These are phyloP conservation scores for Epirrita christyi DNA, from an alignment of 2,888 invertebrate genomes.

Conservation along the genomic window DNA sequence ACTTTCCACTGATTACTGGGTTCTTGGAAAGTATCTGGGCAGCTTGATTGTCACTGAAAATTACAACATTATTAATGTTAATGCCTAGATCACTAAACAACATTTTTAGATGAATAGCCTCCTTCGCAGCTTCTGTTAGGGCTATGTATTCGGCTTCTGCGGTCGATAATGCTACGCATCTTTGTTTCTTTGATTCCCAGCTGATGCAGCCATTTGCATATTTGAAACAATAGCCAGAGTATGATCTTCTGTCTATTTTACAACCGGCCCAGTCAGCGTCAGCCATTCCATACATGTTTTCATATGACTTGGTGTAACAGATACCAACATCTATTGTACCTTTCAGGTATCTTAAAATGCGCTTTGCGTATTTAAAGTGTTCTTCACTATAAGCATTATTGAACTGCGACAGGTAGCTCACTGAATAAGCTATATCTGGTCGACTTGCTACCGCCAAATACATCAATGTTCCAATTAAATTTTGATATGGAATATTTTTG, in stretches of 20 bases:
- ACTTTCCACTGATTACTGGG: not conserved
- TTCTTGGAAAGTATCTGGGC: not conserved
- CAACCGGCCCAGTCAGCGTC: no score
- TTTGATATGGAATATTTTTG: not conserved
- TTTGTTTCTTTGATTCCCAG: constrained; percentile 8
- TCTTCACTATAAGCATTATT: not conserved
- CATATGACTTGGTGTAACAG: no score
- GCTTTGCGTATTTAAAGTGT: constrained; percentile 6
- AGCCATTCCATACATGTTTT: no score
- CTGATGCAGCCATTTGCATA: constrained; percentile 8
- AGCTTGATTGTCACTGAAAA: constrained; percentile 1
- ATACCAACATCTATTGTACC: not conserved
- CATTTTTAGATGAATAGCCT: constrained; percentile 3
- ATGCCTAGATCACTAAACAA: not conserved
- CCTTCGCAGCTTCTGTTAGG: constrained; percentile 8
- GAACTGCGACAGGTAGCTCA: constrained; percentile 8
- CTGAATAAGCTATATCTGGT: constrained; percentile 12
- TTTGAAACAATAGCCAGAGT: constrained; percentile 13
- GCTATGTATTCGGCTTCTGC: constrained; percentile 1
- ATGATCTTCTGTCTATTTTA: constrained; percentile 7
- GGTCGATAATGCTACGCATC: not conserved
- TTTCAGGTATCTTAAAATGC: constrained; percentile 3
- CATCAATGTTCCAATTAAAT: constrained; percentile 10
- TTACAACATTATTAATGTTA: not conserved
- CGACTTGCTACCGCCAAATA: constrained; percentile 5